Base-by-base conservation (phyloP, 2,888 invertebrate species). In the Ectemnius lituratus region DNA sequence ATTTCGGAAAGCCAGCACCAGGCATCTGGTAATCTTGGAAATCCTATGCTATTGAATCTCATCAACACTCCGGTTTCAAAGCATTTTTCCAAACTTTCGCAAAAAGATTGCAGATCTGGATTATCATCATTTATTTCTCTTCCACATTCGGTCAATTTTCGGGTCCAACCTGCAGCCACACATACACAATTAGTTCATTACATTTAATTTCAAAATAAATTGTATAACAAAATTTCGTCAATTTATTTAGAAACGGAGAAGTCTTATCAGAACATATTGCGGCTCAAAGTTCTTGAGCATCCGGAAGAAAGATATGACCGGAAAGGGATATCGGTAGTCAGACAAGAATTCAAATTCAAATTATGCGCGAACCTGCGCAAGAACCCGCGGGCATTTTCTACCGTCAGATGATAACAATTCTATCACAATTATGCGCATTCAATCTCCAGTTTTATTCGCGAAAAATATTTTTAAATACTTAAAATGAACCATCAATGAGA, bases 1-100 rank as follows among this genome's bases (percentile, higher is more conserved):
- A 93, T 89, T 84, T 92, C 92, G 77, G 92, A 91, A 88, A 94
- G 90, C 92, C 93, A 93, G 70, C 90, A 87, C 91, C 92, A 93
- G n/a, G 92, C 89, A 75, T 92, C 92, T 13, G 90, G 89, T 67
- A 88, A 86, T 82, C 91, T 91, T 37, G 90, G 86, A 72, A 92
- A 90, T 49, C 91, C 91, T 69, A 92, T 87, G 3, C 89, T 85
- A 78, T 89, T 91, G 59, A 90, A 82, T 45, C 89, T 90, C 62
- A 89, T 84, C 59, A 91, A 82, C 18, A 94, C 88, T 20, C 94
- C 94, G 84, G 92, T 92, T 75, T 92, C 91, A 73, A 94, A 92
- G 72, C 94, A 93, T 83, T 89, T 92, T 87, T 94, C 94, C 58
- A 94, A 82, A 71, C 91, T 91, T 80, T 91, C 91, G 84, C 94